These are phyloP conservation scores for Tetramorium parvispinum DNA, from an alignment of 1,140 invertebrate genomes.

Conservation along the genomic window DNA sequence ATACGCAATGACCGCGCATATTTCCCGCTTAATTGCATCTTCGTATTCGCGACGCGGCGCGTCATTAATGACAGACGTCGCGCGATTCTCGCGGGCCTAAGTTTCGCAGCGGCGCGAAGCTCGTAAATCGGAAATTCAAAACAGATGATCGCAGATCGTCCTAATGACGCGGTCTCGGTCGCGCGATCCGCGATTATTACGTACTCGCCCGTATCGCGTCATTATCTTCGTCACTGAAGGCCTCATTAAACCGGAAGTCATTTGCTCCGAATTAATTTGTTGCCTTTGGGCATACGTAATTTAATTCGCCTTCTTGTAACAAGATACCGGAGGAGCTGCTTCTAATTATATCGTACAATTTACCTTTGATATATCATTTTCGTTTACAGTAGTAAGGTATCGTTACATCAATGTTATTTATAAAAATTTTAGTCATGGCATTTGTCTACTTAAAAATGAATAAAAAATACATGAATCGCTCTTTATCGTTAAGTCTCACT, in stretches of 20 bases:
- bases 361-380: background rate
- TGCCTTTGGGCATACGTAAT: conserved; percentile 27
- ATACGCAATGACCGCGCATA: conserved; percentile 83
- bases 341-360: background rate
- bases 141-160: conserved; percentile 47
- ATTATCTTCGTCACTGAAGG: conserved; percentile 27
- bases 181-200: conserved; percentile 26
- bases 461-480: background rate
- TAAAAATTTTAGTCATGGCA: background rate
- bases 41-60: conserved; percentile 75
- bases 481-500: background rate
- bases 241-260: conserved; percentile 34
- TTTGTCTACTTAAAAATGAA: background rate
- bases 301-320: conserved; percentile 13
- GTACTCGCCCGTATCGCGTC: background rate
- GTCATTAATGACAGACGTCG: conserved; percentile 37
- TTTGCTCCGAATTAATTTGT: conserved; percentile 15
- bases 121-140: conserved; percentile 81
- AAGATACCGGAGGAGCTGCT: background rate
- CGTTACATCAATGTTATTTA: background rate
- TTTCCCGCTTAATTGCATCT: conserved; percentile 85
- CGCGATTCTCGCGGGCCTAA: background rate
- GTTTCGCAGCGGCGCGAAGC: background rate
- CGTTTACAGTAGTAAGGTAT: background rate
- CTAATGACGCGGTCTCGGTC: conserved; percentile 38